Evolutionary conservation across 1,140 invertebrate genomes (phyloP).

Genomic region (Ephestia elutella): DNA sequence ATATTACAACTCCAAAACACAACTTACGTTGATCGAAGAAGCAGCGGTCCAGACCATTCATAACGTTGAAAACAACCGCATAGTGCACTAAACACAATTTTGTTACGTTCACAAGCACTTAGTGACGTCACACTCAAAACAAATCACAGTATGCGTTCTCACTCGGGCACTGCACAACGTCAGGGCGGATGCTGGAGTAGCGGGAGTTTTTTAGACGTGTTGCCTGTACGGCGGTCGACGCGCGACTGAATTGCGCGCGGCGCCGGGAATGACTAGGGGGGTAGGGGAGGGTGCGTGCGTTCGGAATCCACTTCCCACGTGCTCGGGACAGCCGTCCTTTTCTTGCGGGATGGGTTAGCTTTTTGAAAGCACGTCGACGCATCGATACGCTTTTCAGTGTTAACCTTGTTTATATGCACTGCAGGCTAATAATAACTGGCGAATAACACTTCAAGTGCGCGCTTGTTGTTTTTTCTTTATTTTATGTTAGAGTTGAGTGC

Average conservation of each 20-base stretch:
- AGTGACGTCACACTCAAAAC: conserved; percentile 57
- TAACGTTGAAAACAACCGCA: conserved; percentile 63
- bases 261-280: conserved; percentile 30
- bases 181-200: conserved; percentile 47
- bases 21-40: conserved; percentile 73
- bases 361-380: conserved; percentile 63
- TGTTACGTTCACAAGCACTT: conserved; percentile 52
- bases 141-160: conserved; percentile 58
- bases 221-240: conserved; percentile 59
- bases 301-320: conserved; percentile 72
- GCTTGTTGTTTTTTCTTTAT: conserved; percentile 51
- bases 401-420: conserved; percentile 64
- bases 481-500: conserved; percentile 34
- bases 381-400: conserved; percentile 39
- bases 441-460: conserved; percentile 49
- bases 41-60: conserved; percentile 72
- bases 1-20: conserved; percentile 33
- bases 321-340: conserved; percentile 54
- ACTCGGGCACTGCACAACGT: conserved; percentile 60
- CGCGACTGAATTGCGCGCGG: conserved; percentile 66
- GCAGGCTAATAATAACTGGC: conserved; percentile 64
- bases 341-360: conserved; percentile 69
- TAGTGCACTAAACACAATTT: conserved; percentile 66
- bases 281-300: conserved; percentile 63
- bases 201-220: conserved; percentile 33